Evolutionary conservation across 2,797 vertebrate genomes (phyloP), one percentile per base, ranked within the genome.

Genomic region (Novumbra hubbsi): DNA sequence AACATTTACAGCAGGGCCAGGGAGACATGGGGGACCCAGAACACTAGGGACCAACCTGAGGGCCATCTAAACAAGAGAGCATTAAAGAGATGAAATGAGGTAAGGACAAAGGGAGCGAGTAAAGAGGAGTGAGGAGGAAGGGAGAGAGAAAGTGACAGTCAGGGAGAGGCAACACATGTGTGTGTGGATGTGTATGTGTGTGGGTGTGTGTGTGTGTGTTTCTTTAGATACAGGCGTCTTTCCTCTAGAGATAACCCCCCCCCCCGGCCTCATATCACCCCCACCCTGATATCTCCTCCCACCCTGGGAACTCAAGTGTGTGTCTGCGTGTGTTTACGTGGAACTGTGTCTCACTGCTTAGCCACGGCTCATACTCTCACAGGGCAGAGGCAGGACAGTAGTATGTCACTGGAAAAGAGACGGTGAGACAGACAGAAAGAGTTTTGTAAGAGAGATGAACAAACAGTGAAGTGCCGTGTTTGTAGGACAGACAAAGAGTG

Each of bases 221-320:
- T 90, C 87, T 91, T 87, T 84, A 89, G 93, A 94, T 94, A 94
- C 85, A 87, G 84, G 77, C 91, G 89, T 89, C 90, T 92, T 93
- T 94, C 90, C 89, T 89, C 81, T 79, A 88, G 87, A 93, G 93
- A 94, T 94, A 94, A 91, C 88, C 88, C 84, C 76, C 74, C 78
- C 77, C 88, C 83, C 89, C 88, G 80, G 52, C 80, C 88, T 74
- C 79, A 81, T 68, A 64, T 75, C 77, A 68, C 78, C 52, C 30
- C 66, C 34, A 15, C 68, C 57, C n/a, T 21, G 84, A 83, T 85
- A 87, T 89, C 91, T 90, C 87, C 90, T 90, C 89, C 89, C 86
- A 82, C 72, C 77, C 75, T 81, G 87, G 87, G 87, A 84, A 85
- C 86, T 90, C 87, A 88, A 91, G 88, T 88, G 88, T 89, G 84